phyloP scores from a whole-genome alignment of 1,140 invertebrate genomes.

The Procambarus virginalis region DNA sequence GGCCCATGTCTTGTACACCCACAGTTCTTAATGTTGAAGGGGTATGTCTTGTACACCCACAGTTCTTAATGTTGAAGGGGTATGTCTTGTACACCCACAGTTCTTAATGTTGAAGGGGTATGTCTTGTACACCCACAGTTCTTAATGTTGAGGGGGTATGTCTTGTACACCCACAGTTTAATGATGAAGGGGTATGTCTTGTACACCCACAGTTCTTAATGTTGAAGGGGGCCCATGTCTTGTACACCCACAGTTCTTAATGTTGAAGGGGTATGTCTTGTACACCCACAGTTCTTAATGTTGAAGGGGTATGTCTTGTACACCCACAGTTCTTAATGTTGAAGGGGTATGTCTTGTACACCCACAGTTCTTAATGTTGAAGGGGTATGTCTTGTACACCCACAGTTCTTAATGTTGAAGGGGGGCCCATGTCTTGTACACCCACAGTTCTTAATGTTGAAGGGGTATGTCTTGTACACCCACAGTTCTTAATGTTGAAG shows the following conservation, averaged over 20 bases:
- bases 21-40: slow-evolving; percentile 64
- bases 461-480: not conserved
- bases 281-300: too few species aligned
- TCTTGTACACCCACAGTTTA: not conserved
- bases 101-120: too few species aligned
- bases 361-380: too few species aligned
- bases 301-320: slow-evolving; percentile 54
- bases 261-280: slow-evolving; percentile 16
- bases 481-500: too few species aligned
- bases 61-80: slow-evolving; percentile 61
- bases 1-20: slow-evolving; percentile 72
- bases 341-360: not conserved
- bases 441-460: slow-evolving; percentile 70
- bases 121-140: slow-evolving; percentile 72
- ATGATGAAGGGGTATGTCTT: too few species aligned
- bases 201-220: slow-evolving; percentile 72
- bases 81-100: not conserved
- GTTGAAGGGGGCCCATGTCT: slow-evolving; percentile 19
- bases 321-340: slow-evolving; percentile 71
- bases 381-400: slow-evolving; percentile 71
- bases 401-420: slow-evolving; percentile 65
- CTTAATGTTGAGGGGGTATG: slow-evolving; percentile 61
- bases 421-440: slow-evolving; percentile 71
- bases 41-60: slow-evolving; percentile 72
- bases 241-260: slow-evolving; percentile 72